Conservation (phyloP, 2,113 vertebrate genomes). For the Rhynchomys soricoides region DNA sequence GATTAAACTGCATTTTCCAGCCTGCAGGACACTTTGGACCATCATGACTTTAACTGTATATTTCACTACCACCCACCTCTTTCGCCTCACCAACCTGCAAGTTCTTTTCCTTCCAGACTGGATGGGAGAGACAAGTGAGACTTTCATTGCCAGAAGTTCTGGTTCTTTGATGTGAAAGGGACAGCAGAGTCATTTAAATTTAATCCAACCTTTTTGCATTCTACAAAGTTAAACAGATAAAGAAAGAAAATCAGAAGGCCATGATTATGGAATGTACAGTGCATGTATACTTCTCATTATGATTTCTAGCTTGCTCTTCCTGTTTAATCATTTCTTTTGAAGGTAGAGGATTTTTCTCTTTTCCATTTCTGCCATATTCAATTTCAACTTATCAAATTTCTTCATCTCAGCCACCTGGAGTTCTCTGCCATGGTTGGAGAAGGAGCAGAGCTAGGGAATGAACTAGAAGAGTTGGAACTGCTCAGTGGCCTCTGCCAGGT, state of each 20-base stretch:
- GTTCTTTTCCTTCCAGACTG: neutral
- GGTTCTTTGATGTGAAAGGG: neutral
- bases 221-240: neutral
- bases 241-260: neutral
- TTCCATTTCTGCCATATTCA: neutral
- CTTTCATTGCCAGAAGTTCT: neutral
- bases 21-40: neutral
- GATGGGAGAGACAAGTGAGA: neutral
- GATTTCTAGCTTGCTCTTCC: neutral
- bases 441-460: neutral
- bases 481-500: too few species aligned
- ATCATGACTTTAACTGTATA: neutral
- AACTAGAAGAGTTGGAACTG: neutral
- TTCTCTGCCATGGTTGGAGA: neutral
- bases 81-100: neutral
- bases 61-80: neutral
- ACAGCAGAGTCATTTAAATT: neutral
- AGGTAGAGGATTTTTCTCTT: neutral
- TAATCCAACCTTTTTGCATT: neutral
- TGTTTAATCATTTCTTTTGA: neutral
- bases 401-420: neutral
- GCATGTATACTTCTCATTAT: too few species aligned
- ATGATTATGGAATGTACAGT: neutral
- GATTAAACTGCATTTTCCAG: neutral
- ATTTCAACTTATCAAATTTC: neutral